Evolutionary conservation across 2,113 vertebrate species (phyloP).

Genomic region (Petrocephalus zakoni): DNA sequence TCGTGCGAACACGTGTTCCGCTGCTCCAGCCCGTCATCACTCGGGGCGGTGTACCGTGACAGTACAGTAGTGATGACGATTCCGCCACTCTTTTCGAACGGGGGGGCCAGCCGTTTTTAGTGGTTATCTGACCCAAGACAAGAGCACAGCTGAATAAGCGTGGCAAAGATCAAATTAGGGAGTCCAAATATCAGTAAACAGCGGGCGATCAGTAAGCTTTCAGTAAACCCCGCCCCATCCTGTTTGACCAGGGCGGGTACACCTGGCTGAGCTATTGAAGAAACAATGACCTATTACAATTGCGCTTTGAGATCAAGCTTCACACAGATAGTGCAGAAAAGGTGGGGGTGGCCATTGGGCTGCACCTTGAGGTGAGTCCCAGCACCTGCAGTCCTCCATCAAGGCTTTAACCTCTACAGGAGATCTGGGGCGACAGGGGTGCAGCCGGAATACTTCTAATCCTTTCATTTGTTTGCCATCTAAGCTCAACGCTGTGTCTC

Average conservation of each 20-base stretch:
- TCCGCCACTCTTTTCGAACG: neutral
- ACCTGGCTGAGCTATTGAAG: neutral
- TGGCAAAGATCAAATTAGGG: constrained; percentile 13
- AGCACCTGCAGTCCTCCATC: neutral
- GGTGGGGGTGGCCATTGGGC: neutral
- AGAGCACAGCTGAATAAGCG: neutral
- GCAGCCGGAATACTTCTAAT: neutral
- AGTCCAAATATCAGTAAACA: neutral
- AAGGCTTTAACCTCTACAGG: neutral
- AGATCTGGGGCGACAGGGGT: neutral
- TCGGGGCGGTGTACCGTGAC: neutral
- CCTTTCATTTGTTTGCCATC: neutral
- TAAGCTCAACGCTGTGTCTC: neutral
- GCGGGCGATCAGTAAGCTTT: too few species aligned
- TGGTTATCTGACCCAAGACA: neutral
- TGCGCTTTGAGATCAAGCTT: neutral
- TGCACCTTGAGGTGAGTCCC: neutral
- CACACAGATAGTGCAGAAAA: neutral
- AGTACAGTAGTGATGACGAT: neutral
- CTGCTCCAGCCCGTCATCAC: neutral
- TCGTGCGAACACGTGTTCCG: too few species aligned
- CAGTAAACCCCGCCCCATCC: neutral
- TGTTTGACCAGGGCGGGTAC: constrained; percentile 1
- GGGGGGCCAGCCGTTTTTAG: neutral
- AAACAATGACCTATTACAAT: neutral